A percentile compares a stretch with the other conserved stretches of the same genome.
phyloP scores from a whole-genome alignment of 2,888 invertebrate genomes.

The Cyaniris semiargus region DNA sequence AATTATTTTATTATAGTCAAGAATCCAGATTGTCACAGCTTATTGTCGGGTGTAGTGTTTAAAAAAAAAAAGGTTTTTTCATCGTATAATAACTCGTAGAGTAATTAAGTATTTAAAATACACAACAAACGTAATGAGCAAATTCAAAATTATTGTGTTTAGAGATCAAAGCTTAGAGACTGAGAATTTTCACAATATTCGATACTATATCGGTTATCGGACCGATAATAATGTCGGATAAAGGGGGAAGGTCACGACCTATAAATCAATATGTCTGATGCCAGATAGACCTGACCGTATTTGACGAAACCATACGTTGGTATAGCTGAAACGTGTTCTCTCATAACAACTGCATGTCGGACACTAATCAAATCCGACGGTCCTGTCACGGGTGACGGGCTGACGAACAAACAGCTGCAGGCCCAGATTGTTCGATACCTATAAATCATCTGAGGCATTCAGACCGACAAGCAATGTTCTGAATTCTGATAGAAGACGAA shows the following conservation, averaged over 20 bases:
- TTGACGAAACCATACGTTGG: slow-evolving; percentile 3
- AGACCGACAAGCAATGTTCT: background rate
- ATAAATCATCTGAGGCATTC: slow-evolving; percentile 30
- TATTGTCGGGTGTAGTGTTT: too few species aligned
- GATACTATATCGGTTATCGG: too few species aligned
- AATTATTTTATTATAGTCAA: too few species aligned
- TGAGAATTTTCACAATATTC: too few species aligned
- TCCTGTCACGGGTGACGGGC: slow-evolving; percentile 38
- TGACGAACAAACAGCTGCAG: slow-evolving; percentile 38
- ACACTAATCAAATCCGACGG: slow-evolving; percentile 45
- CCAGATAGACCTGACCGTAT: background rate
- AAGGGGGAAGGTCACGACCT: background rate
- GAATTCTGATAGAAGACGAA: background rate
- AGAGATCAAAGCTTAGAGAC: too few species aligned
- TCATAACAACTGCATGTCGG: slow-evolving; percentile 40
- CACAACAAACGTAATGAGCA: too few species aligned
- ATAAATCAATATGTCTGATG: background rate
- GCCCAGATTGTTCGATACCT: slow-evolving; percentile 32
- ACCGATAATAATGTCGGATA: too few species aligned
- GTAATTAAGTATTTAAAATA: too few species aligned
- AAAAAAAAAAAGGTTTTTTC: too few species aligned
- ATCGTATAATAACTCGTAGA: too few species aligned
- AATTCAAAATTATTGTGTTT: too few species aligned
- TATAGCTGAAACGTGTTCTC: slow-evolving; percentile 38
- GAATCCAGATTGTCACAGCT: too few species aligned